These are phyloP conservation scores for Eristalinus aeneus DNA, from an alignment of 2,888 invertebrate genomes.

Conservation along the genomic window DNA sequence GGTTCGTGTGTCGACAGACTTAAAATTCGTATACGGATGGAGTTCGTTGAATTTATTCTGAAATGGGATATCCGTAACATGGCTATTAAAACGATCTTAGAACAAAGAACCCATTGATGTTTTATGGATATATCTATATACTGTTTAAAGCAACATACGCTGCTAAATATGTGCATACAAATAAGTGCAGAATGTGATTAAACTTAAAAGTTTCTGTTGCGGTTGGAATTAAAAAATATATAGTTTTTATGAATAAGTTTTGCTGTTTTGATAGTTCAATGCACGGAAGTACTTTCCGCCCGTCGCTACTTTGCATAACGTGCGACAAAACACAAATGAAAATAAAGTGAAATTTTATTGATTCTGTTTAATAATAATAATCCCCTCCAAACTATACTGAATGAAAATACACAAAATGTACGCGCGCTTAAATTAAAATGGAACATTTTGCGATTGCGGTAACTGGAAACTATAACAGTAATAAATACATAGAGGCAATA, in stretches of 20 bases:
- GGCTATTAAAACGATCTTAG: not conserved
- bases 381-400: not conserved
- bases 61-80: constrained; percentile 24
- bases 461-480: constrained; percentile 3
- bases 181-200: not conserved
- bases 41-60: constrained; percentile 18
- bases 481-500: not conserved
- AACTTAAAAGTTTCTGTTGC: constrained; percentile 3
- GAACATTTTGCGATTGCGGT: constrained; percentile 7
- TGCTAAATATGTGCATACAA: not conserved
- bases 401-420: not conserved
- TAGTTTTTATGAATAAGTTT: not conserved
- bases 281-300: constrained; percentile 1
- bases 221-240: constrained; percentile 14
- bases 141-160: not conserved
- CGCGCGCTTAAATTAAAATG: constrained; percentile 1
- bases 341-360: constrained; percentile 26
- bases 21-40: constrained; percentile 32
- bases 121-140: not conserved
- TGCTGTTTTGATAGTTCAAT: not conserved
- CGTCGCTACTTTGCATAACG: constrained; percentile 38
- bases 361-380: constrained; percentile 19
- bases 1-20: constrained; percentile 40
- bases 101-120: not conserved
- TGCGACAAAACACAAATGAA: constrained; percentile 1